Base-by-base conservation (phyloP, 2,888 invertebrate genomes). In the Dicyrtoma fusca region DNA sequence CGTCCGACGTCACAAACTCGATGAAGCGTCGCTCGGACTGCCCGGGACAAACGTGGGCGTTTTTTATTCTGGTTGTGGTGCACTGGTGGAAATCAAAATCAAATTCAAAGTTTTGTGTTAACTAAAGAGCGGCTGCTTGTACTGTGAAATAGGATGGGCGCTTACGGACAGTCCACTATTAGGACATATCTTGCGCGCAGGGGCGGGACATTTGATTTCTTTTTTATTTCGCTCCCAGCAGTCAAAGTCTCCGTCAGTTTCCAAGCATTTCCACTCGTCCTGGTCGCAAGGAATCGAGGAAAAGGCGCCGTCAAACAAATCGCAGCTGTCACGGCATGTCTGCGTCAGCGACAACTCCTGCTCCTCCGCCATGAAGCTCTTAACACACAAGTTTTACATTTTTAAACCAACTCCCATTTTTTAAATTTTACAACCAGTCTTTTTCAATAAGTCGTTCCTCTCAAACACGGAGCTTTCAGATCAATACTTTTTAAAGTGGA, bases 241-340 rank as follows among this genome's bases (percentile, higher is more conserved):
- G 25, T 74, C 74, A 57, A 74, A 74, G 19, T 69, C 71, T 14
- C 69, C 63, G 51, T 74, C 74, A 45, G 61, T 59, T 26, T 72
- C 74, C 44, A 74, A 68, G 17, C 71, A 74, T 4, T 47, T 25
- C 71, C 71, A 72, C 25, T 72, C 64, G 6, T 72, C 71, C 10
- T 61, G 42, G 47, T 61, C 64, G 44, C 74, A 74, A 10, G 71
- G 71, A 13, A 71, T 66, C 21, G 68, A 62, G 1, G 74, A 74
- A 34, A 51, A 74, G n/a, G 68, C 74, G 0, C 74, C 69, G 23
- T 74, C 74, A 44, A 69, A 71, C 53, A 74, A 11, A 45, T 71
- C 74, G 55, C 74, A 74, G 47, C 64, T 72, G 26, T 74, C 71
- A 13, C 71, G 71, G 49, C 74, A 74, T 17, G 74, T 72, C 47